phyloP scores from a whole-genome alignment of 2,797 vertebrate species.

The Florisuga fusca region DNA sequence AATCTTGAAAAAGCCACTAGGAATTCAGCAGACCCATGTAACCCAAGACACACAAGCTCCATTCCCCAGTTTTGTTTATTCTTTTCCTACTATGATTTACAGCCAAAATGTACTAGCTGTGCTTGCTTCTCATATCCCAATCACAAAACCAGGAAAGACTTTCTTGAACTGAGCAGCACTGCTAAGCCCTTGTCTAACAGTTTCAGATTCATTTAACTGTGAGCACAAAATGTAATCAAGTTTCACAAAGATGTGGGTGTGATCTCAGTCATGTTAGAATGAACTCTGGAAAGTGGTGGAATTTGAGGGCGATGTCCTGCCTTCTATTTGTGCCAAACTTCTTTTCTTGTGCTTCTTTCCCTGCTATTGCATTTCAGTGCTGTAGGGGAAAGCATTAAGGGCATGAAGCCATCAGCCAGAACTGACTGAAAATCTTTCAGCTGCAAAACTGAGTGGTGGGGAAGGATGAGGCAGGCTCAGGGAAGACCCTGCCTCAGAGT shows the following conservation, averaged over 20 bases:
- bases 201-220: slow-evolving; percentile 25
- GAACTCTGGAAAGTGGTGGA: not conserved
- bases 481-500: not conserved
- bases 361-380: not conserved
- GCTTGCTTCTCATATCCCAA: slow-evolving; percentile 34
- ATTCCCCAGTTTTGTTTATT: slow-evolving; percentile 29
- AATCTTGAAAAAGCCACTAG: slow-evolving; percentile 77
- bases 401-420: not conserved
- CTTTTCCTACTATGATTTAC: slow-evolving; percentile 34
- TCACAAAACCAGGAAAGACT: slow-evolving; percentile 43
- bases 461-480: not conserved
- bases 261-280: not conserved
- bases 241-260: not conserved
- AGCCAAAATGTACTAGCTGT: slow-evolving; percentile 55
- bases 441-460: not conserved
- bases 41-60: slow-evolving; percentile 50
- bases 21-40: slow-evolving; percentile 67
- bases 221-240: slow-evolving; percentile 12
- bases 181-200: not conserved
- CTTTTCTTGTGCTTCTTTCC: not conserved
- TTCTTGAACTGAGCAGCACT: not conserved
- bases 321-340: not conserved
- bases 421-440: not conserved
- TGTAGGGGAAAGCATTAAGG: not conserved
- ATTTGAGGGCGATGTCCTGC: not conserved